Conservation (phyloP, 64 coral and sea anemone genomes). For the Actinia tenebrosa region DNA sequence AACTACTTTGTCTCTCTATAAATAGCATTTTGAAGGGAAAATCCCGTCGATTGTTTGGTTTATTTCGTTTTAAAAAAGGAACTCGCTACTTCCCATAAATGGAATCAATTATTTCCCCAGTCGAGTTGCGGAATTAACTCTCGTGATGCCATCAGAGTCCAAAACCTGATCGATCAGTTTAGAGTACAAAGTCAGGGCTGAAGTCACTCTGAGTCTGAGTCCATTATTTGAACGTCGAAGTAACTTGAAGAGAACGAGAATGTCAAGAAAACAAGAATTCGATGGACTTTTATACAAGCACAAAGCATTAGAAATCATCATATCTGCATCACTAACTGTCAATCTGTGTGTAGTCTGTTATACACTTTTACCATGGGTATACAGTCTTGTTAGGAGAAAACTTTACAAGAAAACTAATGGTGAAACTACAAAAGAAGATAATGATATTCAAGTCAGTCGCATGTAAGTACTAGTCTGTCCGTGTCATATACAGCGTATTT, state of each 20-base stretch:
- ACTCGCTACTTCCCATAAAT: slow-evolving; percentile 4
- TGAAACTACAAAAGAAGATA: neutral
- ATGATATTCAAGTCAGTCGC: neutral
- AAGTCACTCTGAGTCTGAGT: neutral
- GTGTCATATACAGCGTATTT: neutral
- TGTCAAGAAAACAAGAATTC: neutral
- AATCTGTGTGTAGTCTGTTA: slow-evolving; percentile 40
- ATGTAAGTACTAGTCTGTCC: slow-evolving; percentile 34
- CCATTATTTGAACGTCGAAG: neutral
- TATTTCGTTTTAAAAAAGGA: neutral
- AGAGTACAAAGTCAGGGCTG: neutral
- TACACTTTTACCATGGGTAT: slow-evolving; percentile 24
- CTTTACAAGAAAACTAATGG: neutral
- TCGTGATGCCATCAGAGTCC: neutral
- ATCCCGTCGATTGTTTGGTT: neutral
- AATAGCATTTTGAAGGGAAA: neutral
- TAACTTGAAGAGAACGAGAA: neutral
- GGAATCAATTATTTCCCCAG: neutral
- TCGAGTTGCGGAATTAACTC: neutral
- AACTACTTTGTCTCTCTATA: neutral
- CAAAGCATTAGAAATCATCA: slow-evolving; percentile 38
- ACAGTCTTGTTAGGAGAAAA: neutral
- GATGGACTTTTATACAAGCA: neutral
- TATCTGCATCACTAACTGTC: slow-evolving; percentile 34
- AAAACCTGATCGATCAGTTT: neutral